Evolutionary conservation across 2,797 vertebrate genomes (phyloP).

Genomic region (Vireo griseus): DNA sequence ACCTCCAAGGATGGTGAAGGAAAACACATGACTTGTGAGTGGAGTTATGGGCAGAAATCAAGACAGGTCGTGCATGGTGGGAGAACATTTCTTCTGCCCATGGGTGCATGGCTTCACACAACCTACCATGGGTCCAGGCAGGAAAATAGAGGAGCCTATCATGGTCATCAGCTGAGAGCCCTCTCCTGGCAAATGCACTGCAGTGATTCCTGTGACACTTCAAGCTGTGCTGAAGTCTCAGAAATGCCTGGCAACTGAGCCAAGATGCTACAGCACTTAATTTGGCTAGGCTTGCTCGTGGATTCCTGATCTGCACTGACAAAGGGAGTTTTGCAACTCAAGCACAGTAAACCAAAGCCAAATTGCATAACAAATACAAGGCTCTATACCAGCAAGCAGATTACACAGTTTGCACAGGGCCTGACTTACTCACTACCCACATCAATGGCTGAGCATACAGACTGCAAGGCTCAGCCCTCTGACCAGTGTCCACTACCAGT

Average conservation of each 20-base stretch:
- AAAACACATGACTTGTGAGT: not conserved
- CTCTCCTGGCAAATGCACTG: no score
- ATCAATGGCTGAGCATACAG: not conserved
- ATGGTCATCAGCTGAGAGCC: not conserved
- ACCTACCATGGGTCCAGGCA: not conserved
- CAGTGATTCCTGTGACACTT: not conserved
- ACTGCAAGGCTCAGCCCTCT: not conserved
- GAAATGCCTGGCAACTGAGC: not conserved
- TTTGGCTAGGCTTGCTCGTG: not conserved
- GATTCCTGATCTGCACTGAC: not conserved
- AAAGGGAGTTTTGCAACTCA: not conserved
- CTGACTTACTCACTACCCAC: not conserved
- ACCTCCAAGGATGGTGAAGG: not conserved
- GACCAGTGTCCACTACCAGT: not conserved
- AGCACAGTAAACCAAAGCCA: not conserved
- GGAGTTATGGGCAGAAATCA: not conserved
- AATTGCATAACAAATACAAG: not conserved
- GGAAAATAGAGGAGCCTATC: not conserved
- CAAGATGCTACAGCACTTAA: not conserved
- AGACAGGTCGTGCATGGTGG: accelerated
- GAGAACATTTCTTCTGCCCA: not conserved
- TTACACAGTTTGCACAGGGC: not conserved
- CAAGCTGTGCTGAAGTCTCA: not conserved
- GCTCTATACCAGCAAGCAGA: not conserved
- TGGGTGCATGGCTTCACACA: not conserved